Evolutionary conservation across 2,113 vertebrate genomes (phyloP), one percentile per base, ranked within the genome.

Genomic region (Erpornis zantholeuca): DNA sequence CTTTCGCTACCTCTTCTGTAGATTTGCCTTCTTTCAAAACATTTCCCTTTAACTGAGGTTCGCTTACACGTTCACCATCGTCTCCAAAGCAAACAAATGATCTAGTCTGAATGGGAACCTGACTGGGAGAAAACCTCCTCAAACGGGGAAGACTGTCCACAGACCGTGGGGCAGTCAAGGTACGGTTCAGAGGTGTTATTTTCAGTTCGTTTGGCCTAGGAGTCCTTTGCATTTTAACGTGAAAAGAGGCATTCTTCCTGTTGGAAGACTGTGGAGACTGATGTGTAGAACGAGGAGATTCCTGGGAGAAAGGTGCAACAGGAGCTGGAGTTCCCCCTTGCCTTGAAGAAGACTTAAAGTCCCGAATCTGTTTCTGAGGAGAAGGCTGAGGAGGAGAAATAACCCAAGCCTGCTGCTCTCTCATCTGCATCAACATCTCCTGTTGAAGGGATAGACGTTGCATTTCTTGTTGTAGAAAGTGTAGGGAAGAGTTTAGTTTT

Each of bases 351-450:
- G 97, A 49, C 83, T 98, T 99, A 53, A 99, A 96, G 77, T 98
- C 98, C 47, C 98, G 86, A 23, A 96, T 71, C 80, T 99, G 98
- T 87, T 99, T 99, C 90, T 99, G 99, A n/a, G 99, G 98, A 23
- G 99, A 99, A 53, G 99, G 98, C 42, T 98, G 98, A 22, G 98
- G 97, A 38, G 99, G 98, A 70, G 98, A 98, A 79, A 99, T 98
- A 66, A 99, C 98, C 99, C 99, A 99, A 5, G 99, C 96, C 94
- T 99, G 99, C 36, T 99, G 98, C 94, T 99, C 99, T 70, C 99
- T 98, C 99, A 99, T 99, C 93, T 99, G 99, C 99, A 99, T 99
- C 90, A 99, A 98, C 94, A 99, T 98, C 78, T 99, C 99, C 97
- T 99, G 99, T 95, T 99, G 99, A 94, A 99, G 98, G 54, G 99